These are phyloP conservation scores for Enteromius argenteus DNA, from an alignment of 2,797 vertebrate species.

Conservation along the genomic window DNA sequence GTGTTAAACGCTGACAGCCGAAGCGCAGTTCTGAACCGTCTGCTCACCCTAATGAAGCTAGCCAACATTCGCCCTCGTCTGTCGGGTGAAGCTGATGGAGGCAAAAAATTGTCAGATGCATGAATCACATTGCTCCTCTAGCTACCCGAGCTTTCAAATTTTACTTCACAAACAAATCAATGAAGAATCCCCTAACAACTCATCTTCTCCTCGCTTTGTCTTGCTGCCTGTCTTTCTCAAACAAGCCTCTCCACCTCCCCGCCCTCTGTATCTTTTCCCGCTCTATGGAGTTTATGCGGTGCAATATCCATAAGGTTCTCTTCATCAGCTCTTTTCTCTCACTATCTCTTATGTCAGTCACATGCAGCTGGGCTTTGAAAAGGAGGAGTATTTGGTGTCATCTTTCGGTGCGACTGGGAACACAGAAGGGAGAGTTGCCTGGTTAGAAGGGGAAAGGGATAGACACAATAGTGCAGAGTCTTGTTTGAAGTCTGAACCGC, in stretches of 20 bases:
- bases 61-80: slow-evolving; percentile 30
- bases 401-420: slow-evolving; percentile 38
- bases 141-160: slow-evolving; percentile 4
- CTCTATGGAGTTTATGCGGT: slow-evolving; percentile 25
- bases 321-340: slow-evolving; percentile 43
- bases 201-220: slow-evolving; percentile 12
- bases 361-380: slow-evolving; percentile 43
- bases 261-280: background rate
- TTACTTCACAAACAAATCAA: slow-evolving; percentile 22
- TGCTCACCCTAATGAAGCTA: slow-evolving; percentile 43
- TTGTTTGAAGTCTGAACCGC: slow-evolving; percentile 53
- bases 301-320: slow-evolving; percentile 28
- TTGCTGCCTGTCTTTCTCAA: background rate
- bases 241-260: background rate
- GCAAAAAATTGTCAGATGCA: slow-evolving; percentile 33
- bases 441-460: slow-evolving; percentile 25
- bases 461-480: slow-evolving; percentile 49
- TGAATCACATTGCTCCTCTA: slow-evolving; percentile 41
- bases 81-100: slow-evolving; percentile 20
- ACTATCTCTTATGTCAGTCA: slow-evolving; percentile 32
- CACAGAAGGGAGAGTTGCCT: slow-evolving; percentile 34
- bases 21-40: slow-evolving; percentile 22
- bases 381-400: slow-evolving; percentile 46
- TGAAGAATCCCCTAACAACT: slow-evolving; percentile 20
- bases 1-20: slow-evolving; percentile 54